Percentiles rank a stretch among this genome's conserved stretches.
Conservation (phyloP, 2,888 invertebrate genomes). For the Elegia similella region DNA sequence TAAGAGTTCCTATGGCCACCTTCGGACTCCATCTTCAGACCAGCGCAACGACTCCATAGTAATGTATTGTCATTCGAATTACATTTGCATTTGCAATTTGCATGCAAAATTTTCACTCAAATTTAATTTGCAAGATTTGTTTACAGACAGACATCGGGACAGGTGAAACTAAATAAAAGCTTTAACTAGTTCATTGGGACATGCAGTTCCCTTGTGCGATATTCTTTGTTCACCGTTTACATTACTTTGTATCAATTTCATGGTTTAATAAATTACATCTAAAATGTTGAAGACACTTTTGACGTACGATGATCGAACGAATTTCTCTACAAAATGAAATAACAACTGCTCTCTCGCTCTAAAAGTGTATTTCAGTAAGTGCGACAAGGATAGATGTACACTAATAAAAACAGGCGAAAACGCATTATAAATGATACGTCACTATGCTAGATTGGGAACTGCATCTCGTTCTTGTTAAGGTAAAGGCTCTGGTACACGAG, state of each 20-base stretch:
- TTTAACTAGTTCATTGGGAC: not conserved
- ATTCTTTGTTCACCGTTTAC: not conserved
- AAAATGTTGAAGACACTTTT: slow-evolving; percentile 7
- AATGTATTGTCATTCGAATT: too few relatives aligned
- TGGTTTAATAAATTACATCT: slow-evolving; percentile 4
- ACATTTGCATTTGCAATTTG: too few relatives aligned
- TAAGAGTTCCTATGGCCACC: too few relatives aligned
- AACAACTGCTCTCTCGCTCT: not conserved
- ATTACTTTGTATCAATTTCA: slow-evolving; percentile 9
- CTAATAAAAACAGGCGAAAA: not conserved
- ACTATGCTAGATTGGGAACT: not conserved
- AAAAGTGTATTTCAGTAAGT: not conserved
- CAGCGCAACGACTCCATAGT: too few relatives aligned
- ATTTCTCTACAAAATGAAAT: slow-evolving; percentile 4
- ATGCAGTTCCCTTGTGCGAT: not conserved
- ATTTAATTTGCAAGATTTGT: too few relatives aligned
- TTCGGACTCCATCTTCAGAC: too few relatives aligned
- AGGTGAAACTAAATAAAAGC: too few relatives aligned
- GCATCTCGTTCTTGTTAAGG: slow-evolving; percentile 1
- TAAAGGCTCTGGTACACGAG: not conserved
- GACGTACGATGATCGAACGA: slow-evolving; percentile 17
- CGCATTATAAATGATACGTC: slow-evolving; percentile 11
- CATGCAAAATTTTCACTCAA: too few relatives aligned
- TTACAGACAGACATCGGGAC: too few relatives aligned
- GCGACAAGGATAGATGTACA: not conserved